Evolutionary conservation across 2,888 invertebrate species (phyloP), one percentile per base, ranked within the genome.

Genomic region (Carabus problematicus): DNA sequence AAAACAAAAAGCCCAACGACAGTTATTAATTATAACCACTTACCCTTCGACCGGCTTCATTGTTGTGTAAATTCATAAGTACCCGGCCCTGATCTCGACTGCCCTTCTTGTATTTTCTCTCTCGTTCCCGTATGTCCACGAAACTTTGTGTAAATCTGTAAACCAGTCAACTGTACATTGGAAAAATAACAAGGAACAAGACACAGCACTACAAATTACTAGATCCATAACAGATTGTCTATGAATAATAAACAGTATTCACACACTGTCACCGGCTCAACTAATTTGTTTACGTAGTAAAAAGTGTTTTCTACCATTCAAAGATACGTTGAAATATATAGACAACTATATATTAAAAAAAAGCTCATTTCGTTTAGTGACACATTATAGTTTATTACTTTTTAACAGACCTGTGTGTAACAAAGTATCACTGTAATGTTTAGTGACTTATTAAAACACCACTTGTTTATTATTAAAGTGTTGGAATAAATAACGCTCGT

Each of bases 31-130:
- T 29, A 29, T 29, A 29, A 29, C 6, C 29, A 82, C 89, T 87
- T 85, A 98, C 97, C 89, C 96, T 87, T 79, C 98, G 85, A 9
- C 98, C 98, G 43, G 97, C 98, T 81, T 99, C 97, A 82, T 98
- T 99, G 84, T 98, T 98, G 82, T 98, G 97, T 64, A 98, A 84
- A 84, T 98, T 98, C 95, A 98, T 98, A 72, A 98, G 85, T 78
- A 93, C 91, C 47, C 94, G 84, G 1, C 95, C 96, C 77, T 91
- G 91, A 75, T 93, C 93, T 69, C 89, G 87, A 72, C 94, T 92
- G 70, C 94, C 92, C 74, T 93, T 85, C 77, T 92, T 93, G 79
- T 89, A 90, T 77, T 91, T 91, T 70, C 92, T 88, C 81, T 98
- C 98, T 64, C 94, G 87, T 77, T 98, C 98, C 64, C 94, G 86